These are phyloP conservation scores for Gonatopus flavifemur DNA, from an alignment of 1,140 invertebrate species.

Conservation along the genomic window DNA sequence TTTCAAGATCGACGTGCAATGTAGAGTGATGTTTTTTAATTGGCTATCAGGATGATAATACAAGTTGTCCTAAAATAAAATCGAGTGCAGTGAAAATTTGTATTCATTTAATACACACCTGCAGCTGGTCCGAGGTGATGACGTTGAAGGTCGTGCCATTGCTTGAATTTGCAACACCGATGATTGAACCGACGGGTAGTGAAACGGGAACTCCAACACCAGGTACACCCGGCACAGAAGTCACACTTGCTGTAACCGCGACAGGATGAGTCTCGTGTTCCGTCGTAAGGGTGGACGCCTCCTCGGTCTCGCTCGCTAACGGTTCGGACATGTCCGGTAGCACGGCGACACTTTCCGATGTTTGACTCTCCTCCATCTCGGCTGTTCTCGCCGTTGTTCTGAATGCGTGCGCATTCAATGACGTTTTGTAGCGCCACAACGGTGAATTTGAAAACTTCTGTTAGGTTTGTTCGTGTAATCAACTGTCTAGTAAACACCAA, in stretches of 20 bases:
- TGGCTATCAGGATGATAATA: no score
- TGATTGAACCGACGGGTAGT: conserved; percentile 76
- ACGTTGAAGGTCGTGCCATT: conserved; percentile 78
- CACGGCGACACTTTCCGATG: conserved; percentile 62
- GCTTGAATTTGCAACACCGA: conserved; percentile 62
- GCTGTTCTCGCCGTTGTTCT: conserved; percentile 50
- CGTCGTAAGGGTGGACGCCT: conserved; percentile 44
- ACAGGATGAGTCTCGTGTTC: conserved; percentile 56
- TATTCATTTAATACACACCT: conserved; percentile 44
- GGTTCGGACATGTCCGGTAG: conserved; percentile 65
- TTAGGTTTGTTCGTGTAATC: no score
- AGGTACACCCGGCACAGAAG: conserved; percentile 40
- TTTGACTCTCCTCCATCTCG: conserved; percentile 60
- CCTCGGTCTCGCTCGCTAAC: conserved; percentile 61
- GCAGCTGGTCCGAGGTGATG: conserved; percentile 79
- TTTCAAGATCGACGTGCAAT: no score
- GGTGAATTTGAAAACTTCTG: no score
- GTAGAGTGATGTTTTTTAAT: no score
- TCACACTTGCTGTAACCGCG: conserved; percentile 44
- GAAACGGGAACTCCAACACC: conserved; percentile 69
- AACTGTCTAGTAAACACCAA: no score
- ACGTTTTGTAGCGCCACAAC: no score
- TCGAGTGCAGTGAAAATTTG: not conserved
- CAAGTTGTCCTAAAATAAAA: no score
- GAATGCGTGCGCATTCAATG: no score